Base-by-base conservation (phyloP, 2,113 vertebrate species). In the Corythornis vintsioides region DNA sequence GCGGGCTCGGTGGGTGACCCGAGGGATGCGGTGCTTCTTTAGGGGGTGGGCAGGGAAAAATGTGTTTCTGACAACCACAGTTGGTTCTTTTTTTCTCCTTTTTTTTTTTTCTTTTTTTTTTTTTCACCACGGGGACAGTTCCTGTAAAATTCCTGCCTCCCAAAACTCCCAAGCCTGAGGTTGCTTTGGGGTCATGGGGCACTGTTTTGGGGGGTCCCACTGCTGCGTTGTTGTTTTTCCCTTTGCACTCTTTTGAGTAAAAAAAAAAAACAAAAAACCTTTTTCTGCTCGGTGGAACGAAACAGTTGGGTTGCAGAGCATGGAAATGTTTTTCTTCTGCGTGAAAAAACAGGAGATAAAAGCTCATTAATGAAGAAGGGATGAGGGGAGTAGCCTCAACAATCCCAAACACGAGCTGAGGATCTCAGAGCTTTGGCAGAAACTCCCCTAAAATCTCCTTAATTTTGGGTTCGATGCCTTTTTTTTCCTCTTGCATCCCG, bases 301-400 rank as follows among this genome's bases (percentile, higher is more conserved):
- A 94, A 66, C 91, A 91, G 4, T 48, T 42, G 83, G 70, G 60
- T 94, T 87, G 83, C 64, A 64, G 47, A 94, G 73, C 69, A 48
- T 50, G 84, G 84, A 42, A 42, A 88, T 96, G 47, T 95, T 97
- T 97, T 95, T 76, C 81, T 76, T 94, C n/a, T 6, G 66, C 18
- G 7, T 94, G 64, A 16, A 83, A 93, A 96, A 95, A 70, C 77
- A 82, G 40, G 28, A 95, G 96, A 95, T 95, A 95, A 96, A 87
- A 61, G 90, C 67, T 96, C 19, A 21, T 93, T 95, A 83, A 84
- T 82, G 64, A 83, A 91, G 81, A 83, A 91, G 69, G 26, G 79
- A 61, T 92, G 48, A 28, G 2, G 0, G 38, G 38, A 74, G 38
- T 0, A 50, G 20, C 14, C 16, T 60, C 11, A 14, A 6, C 50